These are phyloP conservation scores for Apeira syringaria DNA, from an alignment of 2,888 invertebrate species.

Conservation along the genomic window DNA sequence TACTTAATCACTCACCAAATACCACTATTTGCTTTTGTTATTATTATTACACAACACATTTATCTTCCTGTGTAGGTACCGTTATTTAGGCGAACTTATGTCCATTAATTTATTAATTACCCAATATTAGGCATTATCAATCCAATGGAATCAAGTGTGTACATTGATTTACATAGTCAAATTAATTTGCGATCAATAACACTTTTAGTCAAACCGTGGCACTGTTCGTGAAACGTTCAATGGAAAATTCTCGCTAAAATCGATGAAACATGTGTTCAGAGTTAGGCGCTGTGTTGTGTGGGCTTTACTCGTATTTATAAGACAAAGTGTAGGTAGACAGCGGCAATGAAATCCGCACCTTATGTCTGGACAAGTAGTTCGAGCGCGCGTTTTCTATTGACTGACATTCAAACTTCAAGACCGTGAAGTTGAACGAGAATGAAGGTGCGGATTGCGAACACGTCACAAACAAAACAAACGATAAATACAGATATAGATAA, in stretches of 20 bases:
- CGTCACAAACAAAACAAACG: conserved; percentile 26
- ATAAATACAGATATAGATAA: too few species aligned
- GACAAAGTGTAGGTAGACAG: conserved; percentile 59
- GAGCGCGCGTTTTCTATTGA: conserved; percentile 56
- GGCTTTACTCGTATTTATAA: conserved; percentile 50
- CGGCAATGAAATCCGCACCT: conserved; percentile 51
- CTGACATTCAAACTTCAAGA: conserved; percentile 45
- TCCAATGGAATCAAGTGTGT: conserved; percentile 12
- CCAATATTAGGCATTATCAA: too few species aligned
- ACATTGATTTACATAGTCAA: conserved; percentile 30
- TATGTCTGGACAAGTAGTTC: conserved; percentile 44
- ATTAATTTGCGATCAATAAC: conserved; percentile 43
- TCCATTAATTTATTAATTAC: too few species aligned
- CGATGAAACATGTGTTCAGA: conserved; percentile 53
- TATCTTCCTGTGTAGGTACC: too few species aligned
- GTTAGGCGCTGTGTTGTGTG: conserved; percentile 36
- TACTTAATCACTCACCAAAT: conserved; percentile 27
- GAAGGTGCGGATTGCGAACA: conserved; percentile 33
- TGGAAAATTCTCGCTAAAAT: conserved; percentile 57
- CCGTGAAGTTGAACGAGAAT: conserved; percentile 44
- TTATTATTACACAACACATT: conserved; percentile 36
- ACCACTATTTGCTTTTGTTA: conserved; percentile 35
- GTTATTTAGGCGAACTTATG: too few species aligned
- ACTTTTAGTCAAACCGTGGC: conserved; percentile 44
- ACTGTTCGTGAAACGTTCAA: conserved; percentile 42